Conservation (phyloP, 2,113 vertebrate genomes). For the Rhynchopsitta pachyrhyncha region DNA sequence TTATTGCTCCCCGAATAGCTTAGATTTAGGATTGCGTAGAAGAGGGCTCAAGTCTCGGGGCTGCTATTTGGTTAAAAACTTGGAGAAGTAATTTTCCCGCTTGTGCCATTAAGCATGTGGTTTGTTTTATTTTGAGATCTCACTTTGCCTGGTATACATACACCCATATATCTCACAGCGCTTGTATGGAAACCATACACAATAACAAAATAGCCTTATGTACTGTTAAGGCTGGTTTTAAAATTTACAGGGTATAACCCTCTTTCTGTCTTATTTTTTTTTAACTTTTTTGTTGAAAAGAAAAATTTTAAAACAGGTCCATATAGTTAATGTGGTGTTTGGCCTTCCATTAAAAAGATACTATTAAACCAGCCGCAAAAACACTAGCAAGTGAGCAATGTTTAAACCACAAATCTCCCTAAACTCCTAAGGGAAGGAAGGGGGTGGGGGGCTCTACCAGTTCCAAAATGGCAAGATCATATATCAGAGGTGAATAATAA, state of each 20-base stretch:
- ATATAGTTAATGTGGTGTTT: conserved; percentile 70
- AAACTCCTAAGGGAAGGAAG: conserved; percentile 55
- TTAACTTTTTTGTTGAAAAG: conserved; percentile 25
- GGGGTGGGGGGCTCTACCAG: conserved; percentile 25
- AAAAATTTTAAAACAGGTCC: conserved; percentile 58
- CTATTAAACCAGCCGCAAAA: conserved; percentile 66
- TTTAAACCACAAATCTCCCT: conserved; percentile 63
- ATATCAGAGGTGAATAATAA: conserved; percentile 63
- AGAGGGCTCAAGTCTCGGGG: conserved; percentile 27
- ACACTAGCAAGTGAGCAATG: conserved; percentile 61
- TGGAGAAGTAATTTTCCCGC: conserved; percentile 60
- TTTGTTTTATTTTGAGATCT: conserved; percentile 63
- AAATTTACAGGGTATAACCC: conserved; percentile 69
- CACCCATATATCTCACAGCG: conserved; percentile 57
- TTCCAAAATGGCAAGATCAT: conserved; percentile 64
- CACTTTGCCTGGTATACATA: conserved; percentile 28
- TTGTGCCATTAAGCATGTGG: conserved; percentile 67
- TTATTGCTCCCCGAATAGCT: conserved; percentile 45
- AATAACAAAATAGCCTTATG: conserved; percentile 60
- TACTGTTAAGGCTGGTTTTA: conserved; percentile 58
- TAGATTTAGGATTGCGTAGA: neutral
- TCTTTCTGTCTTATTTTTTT: neutral
- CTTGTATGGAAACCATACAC: conserved; percentile 68
- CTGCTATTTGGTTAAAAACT: conserved; percentile 67
- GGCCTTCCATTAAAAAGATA: conserved; percentile 70